Conservation (phyloP, 35 echinoderm and acorn worm species). For the Ophiothrix spiculata region DNA sequence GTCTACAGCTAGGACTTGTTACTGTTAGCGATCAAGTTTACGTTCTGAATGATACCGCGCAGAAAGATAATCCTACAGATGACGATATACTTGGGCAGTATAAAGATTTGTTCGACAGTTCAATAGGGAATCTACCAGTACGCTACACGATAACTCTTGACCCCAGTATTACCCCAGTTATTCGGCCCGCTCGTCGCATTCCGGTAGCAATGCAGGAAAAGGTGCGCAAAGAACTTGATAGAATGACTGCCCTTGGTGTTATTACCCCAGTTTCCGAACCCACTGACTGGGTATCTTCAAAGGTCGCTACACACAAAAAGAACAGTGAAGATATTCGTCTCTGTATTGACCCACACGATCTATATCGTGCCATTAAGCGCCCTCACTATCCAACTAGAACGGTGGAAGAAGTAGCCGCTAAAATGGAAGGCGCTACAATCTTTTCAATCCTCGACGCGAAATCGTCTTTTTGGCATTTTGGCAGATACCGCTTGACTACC, state of each 20-base stretch:
- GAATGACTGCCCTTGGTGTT: constrained; percentile 21
- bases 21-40: not conserved
- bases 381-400: constrained; percentile 26
- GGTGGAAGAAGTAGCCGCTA: constrained; percentile 31
- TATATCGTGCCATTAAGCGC: not conserved
- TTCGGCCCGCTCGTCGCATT: not conserved
- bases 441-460: constrained; percentile 5
- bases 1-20: not conserved
- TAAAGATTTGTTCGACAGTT: not conserved
- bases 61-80: not conserved
- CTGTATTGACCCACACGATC: constrained; percentile 24
- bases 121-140: not conserved
- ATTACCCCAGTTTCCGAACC: constrained; percentile 24
- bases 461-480: constrained; percentile 6
- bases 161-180: not conserved
- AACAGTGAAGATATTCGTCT: not conserved
- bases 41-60: too few species aligned
- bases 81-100: not conserved
- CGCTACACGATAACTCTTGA: not conserved
- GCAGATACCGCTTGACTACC: not conserved
- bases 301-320: constrained; percentile 20
- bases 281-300: constrained; percentile 27
- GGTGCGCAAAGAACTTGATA: constrained; percentile 13
- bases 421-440: constrained; percentile 13
- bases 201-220: constrained; percentile 14